phyloP scores from a whole-genome alignment of 1,140 invertebrate genomes.

The Hestina assimilis region DNA sequence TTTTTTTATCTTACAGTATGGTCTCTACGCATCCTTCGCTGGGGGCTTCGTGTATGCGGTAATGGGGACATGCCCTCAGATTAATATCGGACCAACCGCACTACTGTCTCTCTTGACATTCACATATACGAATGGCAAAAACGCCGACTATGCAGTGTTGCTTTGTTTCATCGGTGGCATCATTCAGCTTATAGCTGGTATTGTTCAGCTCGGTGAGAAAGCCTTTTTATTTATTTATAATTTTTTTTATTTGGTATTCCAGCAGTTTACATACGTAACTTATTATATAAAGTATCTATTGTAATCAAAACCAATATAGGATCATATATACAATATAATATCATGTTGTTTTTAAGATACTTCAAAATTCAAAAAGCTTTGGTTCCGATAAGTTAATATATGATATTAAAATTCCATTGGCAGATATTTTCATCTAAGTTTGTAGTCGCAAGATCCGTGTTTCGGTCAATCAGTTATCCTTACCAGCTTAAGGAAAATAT shows the following conservation, averaged over 20 bases:
- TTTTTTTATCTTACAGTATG: constrained; percentile 82
- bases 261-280: too few species aligned
- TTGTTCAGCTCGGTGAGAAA: constrained; percentile 82
- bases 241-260: background rate
- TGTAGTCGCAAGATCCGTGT: too few species aligned
- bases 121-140: constrained; percentile 80
- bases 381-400: too few species aligned
- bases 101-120: constrained; percentile 86
- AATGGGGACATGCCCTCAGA: constrained; percentile 90
- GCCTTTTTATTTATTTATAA: background rate
- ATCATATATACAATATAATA: too few species aligned
- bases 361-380: too few species aligned
- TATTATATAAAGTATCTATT: too few species aligned
- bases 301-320: too few species aligned
- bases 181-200: constrained; percentile 84
- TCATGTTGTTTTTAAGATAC: too few species aligned
- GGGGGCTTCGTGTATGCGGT: constrained; percentile 90
- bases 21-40: constrained; percentile 90
- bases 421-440: too few species aligned
- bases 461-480: too few species aligned
- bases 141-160: constrained; percentile 83
- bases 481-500: too few species aligned
- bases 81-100: constrained; percentile 90
- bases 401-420: too few species aligned
- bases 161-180: constrained; percentile 87